These are phyloP conservation scores for Tachycineta bicolor DNA, from an alignment of 2,113 vertebrate genomes.

Conservation along the genomic window DNA sequence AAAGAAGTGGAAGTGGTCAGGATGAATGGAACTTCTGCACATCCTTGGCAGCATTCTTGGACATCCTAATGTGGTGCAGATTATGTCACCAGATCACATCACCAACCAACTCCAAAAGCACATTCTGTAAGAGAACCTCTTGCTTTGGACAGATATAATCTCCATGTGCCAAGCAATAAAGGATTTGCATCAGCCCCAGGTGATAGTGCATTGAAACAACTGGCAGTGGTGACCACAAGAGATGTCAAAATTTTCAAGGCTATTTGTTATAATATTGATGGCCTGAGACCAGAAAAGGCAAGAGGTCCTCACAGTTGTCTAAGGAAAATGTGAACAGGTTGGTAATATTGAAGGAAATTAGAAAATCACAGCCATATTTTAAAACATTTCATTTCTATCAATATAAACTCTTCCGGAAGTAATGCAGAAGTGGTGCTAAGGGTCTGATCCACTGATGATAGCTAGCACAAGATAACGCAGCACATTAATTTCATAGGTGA, in stretches of 20 bases:
- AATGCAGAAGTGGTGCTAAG: not conserved
- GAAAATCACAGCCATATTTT: not conserved
- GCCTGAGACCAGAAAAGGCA: not conserved
- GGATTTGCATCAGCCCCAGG: not conserved
- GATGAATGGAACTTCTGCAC: fast-evolving
- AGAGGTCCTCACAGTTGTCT: not conserved
- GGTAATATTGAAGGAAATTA: not conserved
- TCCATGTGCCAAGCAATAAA: not conserved
- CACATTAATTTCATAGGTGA: not conserved
- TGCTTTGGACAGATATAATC: not conserved
- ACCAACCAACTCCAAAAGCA: not conserved
- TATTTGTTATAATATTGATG: not conserved
- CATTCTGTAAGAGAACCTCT: not conserved
- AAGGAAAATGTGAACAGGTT: not conserved
- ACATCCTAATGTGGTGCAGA: not conserved
- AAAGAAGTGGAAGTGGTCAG: not conserved
- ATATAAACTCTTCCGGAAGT: not conserved
- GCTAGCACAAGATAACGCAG: not conserved
- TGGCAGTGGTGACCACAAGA: not conserved
- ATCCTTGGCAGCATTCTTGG: not conserved
- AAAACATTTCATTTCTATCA: not conserved
- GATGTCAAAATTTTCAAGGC: not conserved
- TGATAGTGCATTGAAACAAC: not conserved
- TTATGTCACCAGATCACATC: not conserved
- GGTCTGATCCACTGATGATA: not conserved